These are phyloP conservation scores for Physocephala rufipes DNA, from an alignment of 2,888 invertebrate species.

Conservation along the genomic window DNA sequence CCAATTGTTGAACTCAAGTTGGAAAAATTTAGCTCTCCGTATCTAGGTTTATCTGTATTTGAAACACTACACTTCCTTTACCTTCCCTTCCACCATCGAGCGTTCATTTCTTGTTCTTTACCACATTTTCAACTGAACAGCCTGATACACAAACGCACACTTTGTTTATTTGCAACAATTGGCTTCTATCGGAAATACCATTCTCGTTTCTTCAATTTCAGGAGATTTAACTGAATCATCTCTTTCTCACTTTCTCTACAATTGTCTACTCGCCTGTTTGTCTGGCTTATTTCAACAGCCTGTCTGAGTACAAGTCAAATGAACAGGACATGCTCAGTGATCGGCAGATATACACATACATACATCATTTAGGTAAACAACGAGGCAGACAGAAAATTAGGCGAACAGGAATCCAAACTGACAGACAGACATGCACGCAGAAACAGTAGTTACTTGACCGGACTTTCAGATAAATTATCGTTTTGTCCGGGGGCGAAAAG, in stretches of 20 bases:
- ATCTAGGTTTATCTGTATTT: no score
- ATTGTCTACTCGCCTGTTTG: not conserved
- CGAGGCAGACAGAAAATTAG: not conserved
- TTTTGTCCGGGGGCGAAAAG: conserved; percentile 1
- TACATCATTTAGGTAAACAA: not conserved
- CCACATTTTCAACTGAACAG: not conserved
- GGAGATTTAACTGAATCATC: not conserved
- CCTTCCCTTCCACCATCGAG: not conserved
- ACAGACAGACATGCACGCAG: not conserved
- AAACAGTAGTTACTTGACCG: conserved; percentile 12
- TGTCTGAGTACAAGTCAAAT: not conserved
- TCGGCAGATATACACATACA: not conserved
- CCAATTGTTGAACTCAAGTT: not conserved
- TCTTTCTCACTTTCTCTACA: not conserved
- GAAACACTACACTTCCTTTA: not conserved
- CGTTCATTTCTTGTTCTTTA: not conserved
- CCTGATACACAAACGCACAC: conserved; percentile 1
- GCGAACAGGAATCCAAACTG: no score
- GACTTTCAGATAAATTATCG: conserved; percentile 29
- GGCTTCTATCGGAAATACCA: conserved; percentile 12
- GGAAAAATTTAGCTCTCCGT: conserved; percentile 6
- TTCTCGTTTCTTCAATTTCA: not conserved
- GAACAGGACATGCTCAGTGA: no score
- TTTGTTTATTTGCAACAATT: conserved; percentile 31
- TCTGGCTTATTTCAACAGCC: not conserved